Percentiles rank a stretch among this genome's conserved stretches.
Conservation (phyloP, 2,113 vertebrate species). For the Leucosticte australis region DNA sequence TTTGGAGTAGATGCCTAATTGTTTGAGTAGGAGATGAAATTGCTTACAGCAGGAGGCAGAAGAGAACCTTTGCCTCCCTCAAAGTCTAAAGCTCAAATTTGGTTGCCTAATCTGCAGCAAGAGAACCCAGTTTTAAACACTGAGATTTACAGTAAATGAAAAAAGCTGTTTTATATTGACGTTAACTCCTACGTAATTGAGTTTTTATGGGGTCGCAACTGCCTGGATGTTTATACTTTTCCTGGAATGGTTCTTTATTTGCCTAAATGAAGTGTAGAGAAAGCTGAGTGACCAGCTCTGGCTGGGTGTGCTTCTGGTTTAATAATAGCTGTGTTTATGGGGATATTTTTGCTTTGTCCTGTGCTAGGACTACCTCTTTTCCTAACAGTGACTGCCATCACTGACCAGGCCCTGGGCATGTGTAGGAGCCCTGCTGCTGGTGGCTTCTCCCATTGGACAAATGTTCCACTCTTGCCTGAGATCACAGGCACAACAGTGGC, state of each 20-base stretch:
- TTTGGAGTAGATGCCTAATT: neutral
- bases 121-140: neutral
- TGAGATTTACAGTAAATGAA: conserved; percentile 53
- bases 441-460: neutral
- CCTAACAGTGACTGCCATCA: neutral
- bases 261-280: conserved; percentile 47
- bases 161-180: conserved; percentile 61
- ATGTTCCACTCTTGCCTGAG: neutral
- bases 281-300: conserved; percentile 22
- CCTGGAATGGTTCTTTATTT: conserved; percentile 52
- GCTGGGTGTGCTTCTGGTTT: conserved; percentile 33
- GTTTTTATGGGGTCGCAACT: conserved; percentile 63
- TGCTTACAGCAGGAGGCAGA: neutral
- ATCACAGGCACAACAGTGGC: neutral
- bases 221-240: conserved; percentile 44
- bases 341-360: conserved; percentile 1
- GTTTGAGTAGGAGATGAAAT: neutral
- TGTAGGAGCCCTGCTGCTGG: neutral
- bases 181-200: conserved; percentile 59
- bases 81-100: conserved; percentile 20
- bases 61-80: neutral
- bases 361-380: neutral
- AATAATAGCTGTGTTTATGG: conserved; percentile 40
- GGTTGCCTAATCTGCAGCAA: neutral
- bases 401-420: neutral